These are phyloP conservation scores for Drosophila pseudotakahashii DNA, from an alignment of 2,888 invertebrate species.

Conservation along the genomic window DNA sequence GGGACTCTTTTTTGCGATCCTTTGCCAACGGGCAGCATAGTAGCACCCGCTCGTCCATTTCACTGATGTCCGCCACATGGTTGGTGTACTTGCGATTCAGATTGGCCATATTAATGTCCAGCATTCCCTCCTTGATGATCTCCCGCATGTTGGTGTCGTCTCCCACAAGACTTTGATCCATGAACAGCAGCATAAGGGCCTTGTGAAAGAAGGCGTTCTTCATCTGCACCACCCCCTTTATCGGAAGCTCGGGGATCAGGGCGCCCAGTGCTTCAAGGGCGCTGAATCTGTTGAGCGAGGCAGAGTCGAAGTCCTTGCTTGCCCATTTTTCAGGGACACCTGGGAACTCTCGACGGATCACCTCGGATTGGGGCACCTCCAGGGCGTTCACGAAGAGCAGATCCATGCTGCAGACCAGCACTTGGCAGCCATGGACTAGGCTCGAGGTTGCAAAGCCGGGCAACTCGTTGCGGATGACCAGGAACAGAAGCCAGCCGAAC, in stretches of 20 bases:
- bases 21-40: constrained; percentile 15
- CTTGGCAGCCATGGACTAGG: constrained; percentile 54
- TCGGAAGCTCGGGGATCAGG: constrained; percentile 51
- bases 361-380: constrained; percentile 46
- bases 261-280: constrained; percentile 45
- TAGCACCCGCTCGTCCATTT: constrained; percentile 63
- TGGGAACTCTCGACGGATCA: constrained; percentile 44
- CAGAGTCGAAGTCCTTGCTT: constrained; percentile 33
- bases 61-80: constrained; percentile 56
- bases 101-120: constrained; percentile 52
- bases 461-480: constrained; percentile 58
- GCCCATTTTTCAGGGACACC: constrained; percentile 61
- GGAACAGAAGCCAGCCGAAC: constrained; percentile 65
- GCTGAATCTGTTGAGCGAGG: constrained; percentile 35
- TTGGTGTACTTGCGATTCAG: constrained; percentile 54
- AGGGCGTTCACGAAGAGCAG: constrained; percentile 63
- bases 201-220: constrained; percentile 50
- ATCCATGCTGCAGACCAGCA: constrained; percentile 62
- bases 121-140: constrained; percentile 59
- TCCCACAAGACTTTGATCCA: constrained; percentile 56
- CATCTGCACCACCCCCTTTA: constrained; percentile 37
- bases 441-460: constrained; percentile 43
- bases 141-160: constrained; percentile 54
- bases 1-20: neutral
- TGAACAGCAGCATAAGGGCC: constrained; percentile 52